Evolutionary conservation across 1,140 invertebrate species (phyloP).

Genomic region (Vanessa tameamea): DNA sequence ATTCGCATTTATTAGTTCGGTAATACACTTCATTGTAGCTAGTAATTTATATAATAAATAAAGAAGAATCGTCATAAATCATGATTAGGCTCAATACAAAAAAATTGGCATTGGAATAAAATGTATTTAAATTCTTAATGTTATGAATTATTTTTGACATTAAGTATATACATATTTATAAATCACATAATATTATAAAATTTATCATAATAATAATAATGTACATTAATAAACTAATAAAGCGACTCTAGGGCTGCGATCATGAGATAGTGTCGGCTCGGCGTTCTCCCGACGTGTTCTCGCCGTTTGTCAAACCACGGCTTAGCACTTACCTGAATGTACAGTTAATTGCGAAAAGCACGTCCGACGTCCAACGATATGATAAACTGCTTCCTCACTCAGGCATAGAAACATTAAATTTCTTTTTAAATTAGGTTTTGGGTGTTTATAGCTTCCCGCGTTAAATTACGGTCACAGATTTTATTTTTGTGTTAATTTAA

Average conservation of each 20-base stretch:
- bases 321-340: slow-evolving; percentile 59
- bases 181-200: background rate
- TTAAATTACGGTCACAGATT: slow-evolving; percentile 18
- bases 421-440: slow-evolving; percentile 29
- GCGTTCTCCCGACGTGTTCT: slow-evolving; percentile 43
- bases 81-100: too few species aligned
- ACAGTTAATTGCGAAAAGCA: slow-evolving; percentile 70
- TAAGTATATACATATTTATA: background rate
- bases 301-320: slow-evolving; percentile 67
- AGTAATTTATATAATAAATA: too few species aligned
- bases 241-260: slow-evolving; percentile 34
- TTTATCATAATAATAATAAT: background rate
- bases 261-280: slow-evolving; percentile 49
- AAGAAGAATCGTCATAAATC: too few species aligned
- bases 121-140: too few species aligned
- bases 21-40: too few species aligned
- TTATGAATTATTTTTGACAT: too few species aligned
- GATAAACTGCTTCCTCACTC: slow-evolving; percentile 69
- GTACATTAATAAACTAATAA: slow-evolving; percentile 8
- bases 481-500: background rate
- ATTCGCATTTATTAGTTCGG: too few species aligned
- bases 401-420: slow-evolving; percentile 50
- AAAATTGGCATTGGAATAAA: too few species aligned
- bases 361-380: slow-evolving; percentile 56
- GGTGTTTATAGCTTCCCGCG: slow-evolving; percentile 28